Base-by-base conservation (phyloP, 2,888 invertebrate species). In the Amphipyra berbera region DNA sequence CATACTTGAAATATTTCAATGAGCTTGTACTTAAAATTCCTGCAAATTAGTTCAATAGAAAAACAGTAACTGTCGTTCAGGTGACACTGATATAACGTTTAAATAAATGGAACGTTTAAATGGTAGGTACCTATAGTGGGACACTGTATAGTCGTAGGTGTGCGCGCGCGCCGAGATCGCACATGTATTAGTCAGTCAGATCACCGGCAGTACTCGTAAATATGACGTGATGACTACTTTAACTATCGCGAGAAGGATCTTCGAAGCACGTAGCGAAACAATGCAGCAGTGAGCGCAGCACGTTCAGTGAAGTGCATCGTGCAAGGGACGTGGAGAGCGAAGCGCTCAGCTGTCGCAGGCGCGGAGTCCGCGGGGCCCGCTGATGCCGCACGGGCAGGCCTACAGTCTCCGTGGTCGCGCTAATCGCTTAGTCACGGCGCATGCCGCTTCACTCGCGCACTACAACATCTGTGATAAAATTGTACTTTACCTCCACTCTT, bases 361-460 rank as follows among this genome's bases (percentile, higher is more conserved):
- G 61, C 40, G 57, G 46, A 78, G 69, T 15, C 74, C 74, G 61
- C 63, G 73, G 74, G 72, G 77, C 76, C 78, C 76, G 60, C 44
- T 58, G 59, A 53, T 61, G 49, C 67, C 64, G 49, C 50, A 53
- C 62, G 33, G 69, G 55, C 68, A 61, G 68, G 78, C 75, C 73
- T 78, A 75, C 59, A 61, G 72, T 68, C 73, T 68, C 76, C 56
- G 73, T 78, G 80, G 66, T 73, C 84, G 81, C 82, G 85, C 86
- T 84, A 83, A 84, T 78, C 86, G 86, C 86, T 90, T 90, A 91
- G 91, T 91, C 91, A 91, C 86, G 82, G 79, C 84, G 73, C 81
- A 84, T 76, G 82, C 77, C 82, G 87, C 88, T 77, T 69, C 81
- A 81, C 83, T 79, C 81, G 80, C 84, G 85, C 85, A 87, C 80